These are phyloP conservation scores for Enteromius thamalakanensis DNA, from an alignment of 2,797 vertebrate genomes.

Conservation along the genomic window DNA sequence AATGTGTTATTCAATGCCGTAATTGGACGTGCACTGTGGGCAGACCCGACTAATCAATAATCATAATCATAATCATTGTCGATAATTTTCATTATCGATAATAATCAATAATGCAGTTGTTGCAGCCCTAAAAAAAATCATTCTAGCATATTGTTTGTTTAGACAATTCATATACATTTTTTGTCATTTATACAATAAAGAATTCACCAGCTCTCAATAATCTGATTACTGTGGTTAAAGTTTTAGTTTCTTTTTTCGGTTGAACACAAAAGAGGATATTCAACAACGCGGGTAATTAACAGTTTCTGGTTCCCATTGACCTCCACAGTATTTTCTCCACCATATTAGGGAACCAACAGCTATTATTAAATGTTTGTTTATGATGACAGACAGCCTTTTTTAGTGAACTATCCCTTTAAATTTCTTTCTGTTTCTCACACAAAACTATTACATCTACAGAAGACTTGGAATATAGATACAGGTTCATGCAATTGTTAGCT, in stretches of 20 bases:
- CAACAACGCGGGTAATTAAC: neutral
- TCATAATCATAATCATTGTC: too few species aligned
- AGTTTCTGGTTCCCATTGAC: neutral
- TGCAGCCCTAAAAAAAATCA: too few species aligned
- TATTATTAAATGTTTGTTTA: neutral
- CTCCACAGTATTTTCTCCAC: neutral
- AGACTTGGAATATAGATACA: neutral
- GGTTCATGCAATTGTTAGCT: neutral
- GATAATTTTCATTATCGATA: too few species aligned
- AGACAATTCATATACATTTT: too few species aligned
- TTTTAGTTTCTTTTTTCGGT: neutral
- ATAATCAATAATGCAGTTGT: too few species aligned
- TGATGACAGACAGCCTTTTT: neutral
- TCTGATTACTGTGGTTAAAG: too few species aligned
- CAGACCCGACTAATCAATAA: too few species aligned
- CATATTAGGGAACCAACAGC: neutral
- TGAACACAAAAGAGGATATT: neutral
- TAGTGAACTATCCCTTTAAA: neutral
- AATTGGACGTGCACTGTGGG: too few species aligned
- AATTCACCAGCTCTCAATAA: too few species aligned
- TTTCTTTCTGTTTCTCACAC: neutral
- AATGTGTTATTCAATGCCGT: too few species aligned
- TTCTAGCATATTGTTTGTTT: too few species aligned
- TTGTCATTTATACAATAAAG: too few species aligned
- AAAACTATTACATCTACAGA: neutral